A percentile compares a stretch with the other conserved stretches of the same genome.
Evolutionary conservation across 2,888 invertebrate genomes (phyloP).

Genomic region (Leptothorax acervorum): DNA sequence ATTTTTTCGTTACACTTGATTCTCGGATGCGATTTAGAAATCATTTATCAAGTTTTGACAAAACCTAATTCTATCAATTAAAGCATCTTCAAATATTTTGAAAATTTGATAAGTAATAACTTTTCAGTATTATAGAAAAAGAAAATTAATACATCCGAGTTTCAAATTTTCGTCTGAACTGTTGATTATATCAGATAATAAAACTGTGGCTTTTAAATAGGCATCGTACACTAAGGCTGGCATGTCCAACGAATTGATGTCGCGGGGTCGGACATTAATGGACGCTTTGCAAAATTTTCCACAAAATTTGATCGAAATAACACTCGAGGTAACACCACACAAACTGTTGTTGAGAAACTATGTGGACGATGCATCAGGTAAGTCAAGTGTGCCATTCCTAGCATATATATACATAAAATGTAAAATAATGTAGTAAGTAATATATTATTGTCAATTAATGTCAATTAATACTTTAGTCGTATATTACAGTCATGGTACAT

Average conservation of each 20-base stretch:
- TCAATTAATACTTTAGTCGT: conserved; percentile 11
- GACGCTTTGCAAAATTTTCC: conserved; percentile 94
- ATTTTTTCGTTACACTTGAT: neutral
- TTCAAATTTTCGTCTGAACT: conserved; percentile 6
- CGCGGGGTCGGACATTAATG: conserved; percentile 89
- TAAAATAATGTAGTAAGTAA: neutral
- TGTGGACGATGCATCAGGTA: conserved; percentile 88
- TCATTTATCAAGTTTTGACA: neutral
- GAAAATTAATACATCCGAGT: neutral
- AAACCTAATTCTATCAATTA: conserved; percentile 16
- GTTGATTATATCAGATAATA: conserved; percentile 14
- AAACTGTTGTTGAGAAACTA: conserved; percentile 92
- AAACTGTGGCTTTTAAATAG: conserved; percentile 76
- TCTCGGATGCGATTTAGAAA: neutral
- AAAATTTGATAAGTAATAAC: neutral
- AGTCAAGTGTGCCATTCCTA: conserved; percentile 39
- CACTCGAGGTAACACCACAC: conserved; percentile 89
- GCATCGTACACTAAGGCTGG: conserved; percentile 83
- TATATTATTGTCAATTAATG: neutral
- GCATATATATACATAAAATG: neutral
- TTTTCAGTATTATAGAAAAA: neutral
- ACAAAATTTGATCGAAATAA: conserved; percentile 92
- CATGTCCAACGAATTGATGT: conserved; percentile 86
- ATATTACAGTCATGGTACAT: conserved; percentile 88
- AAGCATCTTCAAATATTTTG: neutral